These are phyloP conservation scores for Laothoe populi DNA, from an alignment of 2,888 invertebrate genomes.

Conservation along the genomic window DNA sequence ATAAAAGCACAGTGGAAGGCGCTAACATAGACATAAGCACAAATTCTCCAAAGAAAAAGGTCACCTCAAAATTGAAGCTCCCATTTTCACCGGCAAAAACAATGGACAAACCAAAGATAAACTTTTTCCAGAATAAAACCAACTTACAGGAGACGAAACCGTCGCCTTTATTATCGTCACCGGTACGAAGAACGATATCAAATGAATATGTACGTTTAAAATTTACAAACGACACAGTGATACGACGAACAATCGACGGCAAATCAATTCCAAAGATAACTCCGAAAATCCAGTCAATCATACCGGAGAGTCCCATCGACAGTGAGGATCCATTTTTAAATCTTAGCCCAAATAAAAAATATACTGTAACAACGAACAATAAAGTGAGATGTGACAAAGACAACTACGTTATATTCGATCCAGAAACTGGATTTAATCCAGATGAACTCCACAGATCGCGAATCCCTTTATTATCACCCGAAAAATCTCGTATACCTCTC, in stretches of 20 bases:
- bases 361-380: constrained; percentile 80
- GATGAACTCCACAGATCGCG: constrained; percentile 56
- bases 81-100: constrained; percentile 73
- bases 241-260: constrained; percentile 73
- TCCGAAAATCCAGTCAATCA: constrained; percentile 80
- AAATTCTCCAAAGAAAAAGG: constrained; percentile 63
- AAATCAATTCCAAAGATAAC: constrained; percentile 78
- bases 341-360: constrained; percentile 81
- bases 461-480: constrained; percentile 65
- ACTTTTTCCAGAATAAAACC: constrained; percentile 73
- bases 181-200: constrained; percentile 77
- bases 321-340: constrained; percentile 78
- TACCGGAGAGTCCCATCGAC: constrained; percentile 80
- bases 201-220: constrained; percentile 80
- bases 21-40: constrained; percentile 57
- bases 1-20: constrained; percentile 64
- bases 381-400: constrained; percentile 82
- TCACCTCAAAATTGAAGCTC: constrained; percentile 68
- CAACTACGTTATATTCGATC: constrained; percentile 82
- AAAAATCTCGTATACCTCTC: constrained; percentile 66
- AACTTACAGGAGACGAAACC: constrained; percentile 60
- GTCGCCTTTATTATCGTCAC: constrained; percentile 69
- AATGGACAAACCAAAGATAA: constrained; percentile 77
- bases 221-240: constrained; percentile 75
- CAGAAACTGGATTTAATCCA: constrained; percentile 75